phyloP scores from a whole-genome alignment of 2,113 vertebrate species.

The Oncorhynchus gorbuscha region DNA sequence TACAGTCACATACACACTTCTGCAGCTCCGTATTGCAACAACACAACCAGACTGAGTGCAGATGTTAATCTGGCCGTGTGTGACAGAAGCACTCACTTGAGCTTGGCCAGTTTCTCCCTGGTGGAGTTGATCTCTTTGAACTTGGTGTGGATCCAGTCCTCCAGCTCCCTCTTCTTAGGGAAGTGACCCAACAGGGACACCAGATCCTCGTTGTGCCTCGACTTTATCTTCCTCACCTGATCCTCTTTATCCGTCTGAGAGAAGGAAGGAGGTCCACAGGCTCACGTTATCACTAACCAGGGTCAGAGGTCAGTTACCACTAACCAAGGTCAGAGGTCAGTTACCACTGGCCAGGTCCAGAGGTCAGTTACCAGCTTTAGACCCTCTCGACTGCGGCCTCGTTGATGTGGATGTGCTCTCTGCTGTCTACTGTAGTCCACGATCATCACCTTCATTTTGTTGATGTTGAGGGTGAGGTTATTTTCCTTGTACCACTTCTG shows the following conservation, averaged over 20 bases:
- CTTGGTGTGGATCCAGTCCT: conserved; percentile 92
- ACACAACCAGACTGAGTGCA: neutral
- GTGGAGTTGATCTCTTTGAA: conserved; percentile 84
- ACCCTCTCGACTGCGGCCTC: too few relatives aligned
- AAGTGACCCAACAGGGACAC: conserved; percentile 88
- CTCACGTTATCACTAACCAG: neutral
- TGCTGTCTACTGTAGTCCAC: too few relatives aligned
- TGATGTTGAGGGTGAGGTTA: too few relatives aligned
- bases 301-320: too few relatives aligned
- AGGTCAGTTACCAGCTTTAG: too few relatives aligned
- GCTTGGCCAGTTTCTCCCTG: conserved; percentile 79
- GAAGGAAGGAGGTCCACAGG: neutral
- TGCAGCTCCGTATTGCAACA: neutral
- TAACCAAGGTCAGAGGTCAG: too few relatives aligned
- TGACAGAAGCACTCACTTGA: conserved; percentile 78
- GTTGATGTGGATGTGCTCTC: too few relatives aligned
- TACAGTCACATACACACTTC: neutral
- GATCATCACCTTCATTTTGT: too few relatives aligned
- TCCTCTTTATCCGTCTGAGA: conserved; percentile 90
- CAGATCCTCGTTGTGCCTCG: conserved; percentile 87
- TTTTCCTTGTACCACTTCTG: too few relatives aligned
- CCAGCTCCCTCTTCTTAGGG: conserved; percentile 92
- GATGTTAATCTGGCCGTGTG: neutral
- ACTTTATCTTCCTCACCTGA: conserved; percentile 92
- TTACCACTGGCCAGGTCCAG: too few relatives aligned